Conservation (phyloP, 2,113 vertebrate genomes). For the Plecturocebus donacophilus region DNA sequence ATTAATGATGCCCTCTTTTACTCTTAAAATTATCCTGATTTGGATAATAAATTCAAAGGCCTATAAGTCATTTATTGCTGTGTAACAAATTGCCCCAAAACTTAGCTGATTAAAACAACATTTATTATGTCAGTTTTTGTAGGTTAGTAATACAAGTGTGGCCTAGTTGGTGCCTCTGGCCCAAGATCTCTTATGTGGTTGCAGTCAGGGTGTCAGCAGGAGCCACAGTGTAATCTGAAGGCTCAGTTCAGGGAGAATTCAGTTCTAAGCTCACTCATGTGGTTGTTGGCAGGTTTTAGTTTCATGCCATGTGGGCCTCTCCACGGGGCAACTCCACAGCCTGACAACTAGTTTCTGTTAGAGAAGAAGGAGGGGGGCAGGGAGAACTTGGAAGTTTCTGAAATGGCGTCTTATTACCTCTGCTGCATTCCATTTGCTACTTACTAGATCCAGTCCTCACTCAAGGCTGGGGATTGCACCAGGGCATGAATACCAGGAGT, state of each 20-base stretch:
- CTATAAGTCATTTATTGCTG: not conserved
- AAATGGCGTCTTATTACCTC: not conserved
- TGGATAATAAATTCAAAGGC: slow-evolving; percentile 12
- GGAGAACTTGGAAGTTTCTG: not conserved
- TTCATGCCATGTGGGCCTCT: not conserved
- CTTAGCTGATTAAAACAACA: slow-evolving; percentile 10
- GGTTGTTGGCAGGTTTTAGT: not conserved
- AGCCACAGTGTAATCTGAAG: not conserved
- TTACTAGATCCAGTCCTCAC: not conserved
- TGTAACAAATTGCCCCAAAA: not conserved
- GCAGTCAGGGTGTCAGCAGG: not conserved
- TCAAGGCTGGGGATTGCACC: not conserved
- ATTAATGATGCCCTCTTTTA: not conserved
- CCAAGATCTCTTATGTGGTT: not conserved
- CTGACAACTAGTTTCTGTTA: not conserved
- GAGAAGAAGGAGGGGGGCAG: not conserved
- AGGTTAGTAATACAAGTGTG: not conserved
- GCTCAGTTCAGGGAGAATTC: not conserved
- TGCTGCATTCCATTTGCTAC: not conserved
- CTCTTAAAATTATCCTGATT: slow-evolving; percentile 36
- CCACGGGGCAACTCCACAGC: not conserved
- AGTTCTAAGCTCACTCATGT: not conserved
- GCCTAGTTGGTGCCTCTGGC: not conserved
- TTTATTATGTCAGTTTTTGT: slow-evolving; percentile 46
- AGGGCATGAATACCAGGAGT: not conserved